Percentiles rank a stretch among this genome's conserved stretches.
These are phyloP conservation scores for Otocyon megalotis DNA, from an alignment of 2,113 vertebrate genomes.

Conservation along the genomic window DNA sequence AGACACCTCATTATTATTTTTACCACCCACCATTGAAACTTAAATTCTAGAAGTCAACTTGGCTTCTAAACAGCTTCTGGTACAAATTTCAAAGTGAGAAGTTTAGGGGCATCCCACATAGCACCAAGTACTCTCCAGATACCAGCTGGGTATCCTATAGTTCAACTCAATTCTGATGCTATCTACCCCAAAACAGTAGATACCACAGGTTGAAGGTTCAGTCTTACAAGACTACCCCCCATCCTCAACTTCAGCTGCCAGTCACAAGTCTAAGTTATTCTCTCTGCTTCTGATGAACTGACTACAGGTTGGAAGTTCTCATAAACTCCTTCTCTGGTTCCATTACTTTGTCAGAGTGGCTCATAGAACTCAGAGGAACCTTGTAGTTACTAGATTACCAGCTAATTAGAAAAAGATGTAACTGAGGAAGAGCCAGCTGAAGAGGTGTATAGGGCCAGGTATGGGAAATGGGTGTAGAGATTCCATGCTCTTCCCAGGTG, in stretches of 20 bases:
- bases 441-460: neutral
- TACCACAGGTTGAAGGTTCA: neutral
- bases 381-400: neutral
- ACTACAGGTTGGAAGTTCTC: neutral
- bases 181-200: neutral
- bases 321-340: neutral
- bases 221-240: neutral
- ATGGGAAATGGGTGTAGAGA: neutral
- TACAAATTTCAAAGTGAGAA: neutral
- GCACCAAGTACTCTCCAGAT: neutral
- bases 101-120: neutral
- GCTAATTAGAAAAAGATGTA: neutral
- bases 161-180: neutral
- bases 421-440: neutral
- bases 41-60: neutral
- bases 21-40: neutral
- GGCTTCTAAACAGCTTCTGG: neutral
- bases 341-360: neutral
- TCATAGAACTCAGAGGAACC: neutral
- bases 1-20: neutral
- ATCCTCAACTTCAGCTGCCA: neutral
- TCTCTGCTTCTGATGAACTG: neutral
- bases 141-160: neutral
- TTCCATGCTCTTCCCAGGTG: too few relatives aligned
- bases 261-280: neutral